Evolutionary conservation across 2,113 vertebrate genomes (phyloP).

Genomic region (Cheirogaleus medius): DNA sequence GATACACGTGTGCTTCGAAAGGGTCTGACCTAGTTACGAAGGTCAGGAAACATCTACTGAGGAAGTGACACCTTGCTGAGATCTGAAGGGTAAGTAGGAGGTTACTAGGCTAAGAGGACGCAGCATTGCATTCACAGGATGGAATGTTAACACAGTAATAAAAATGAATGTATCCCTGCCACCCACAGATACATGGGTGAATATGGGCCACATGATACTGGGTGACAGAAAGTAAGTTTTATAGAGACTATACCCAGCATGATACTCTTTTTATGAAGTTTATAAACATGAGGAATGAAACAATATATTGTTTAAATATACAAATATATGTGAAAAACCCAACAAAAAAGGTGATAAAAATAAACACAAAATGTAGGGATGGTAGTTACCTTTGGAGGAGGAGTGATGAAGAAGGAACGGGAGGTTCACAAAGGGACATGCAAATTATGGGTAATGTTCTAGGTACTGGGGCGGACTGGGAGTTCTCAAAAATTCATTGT

Average conservation of each 20-base stretch:
- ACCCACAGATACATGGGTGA: background rate
- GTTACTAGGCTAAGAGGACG: background rate
- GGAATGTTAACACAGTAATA: background rate
- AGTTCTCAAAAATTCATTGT: background rate
- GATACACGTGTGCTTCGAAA: background rate
- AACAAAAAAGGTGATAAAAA: slow-evolving; percentile 7
- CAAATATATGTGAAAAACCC: background rate
- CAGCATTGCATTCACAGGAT: background rate
- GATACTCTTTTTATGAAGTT: background rate
- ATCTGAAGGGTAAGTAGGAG: background rate
- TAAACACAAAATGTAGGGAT: background rate
- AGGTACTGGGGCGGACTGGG: background rate
- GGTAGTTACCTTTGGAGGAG: background rate
- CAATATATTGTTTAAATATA: background rate
- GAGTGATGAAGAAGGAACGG: background rate
- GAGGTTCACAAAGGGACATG: background rate
- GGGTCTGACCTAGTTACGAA: background rate
- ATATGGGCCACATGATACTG: background rate
- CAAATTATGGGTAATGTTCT: background rate
- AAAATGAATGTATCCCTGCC: background rate
- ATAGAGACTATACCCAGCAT: background rate
- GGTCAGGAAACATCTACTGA: background rate
- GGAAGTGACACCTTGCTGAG: background rate
- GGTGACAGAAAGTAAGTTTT: background rate
- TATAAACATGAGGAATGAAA: background rate